Percentiles rank a stretch among this genome's conserved stretches.
phyloP scores from a whole-genome alignment of 2,113 vertebrate species.

The Trichomycterus rosablanca region DNA sequence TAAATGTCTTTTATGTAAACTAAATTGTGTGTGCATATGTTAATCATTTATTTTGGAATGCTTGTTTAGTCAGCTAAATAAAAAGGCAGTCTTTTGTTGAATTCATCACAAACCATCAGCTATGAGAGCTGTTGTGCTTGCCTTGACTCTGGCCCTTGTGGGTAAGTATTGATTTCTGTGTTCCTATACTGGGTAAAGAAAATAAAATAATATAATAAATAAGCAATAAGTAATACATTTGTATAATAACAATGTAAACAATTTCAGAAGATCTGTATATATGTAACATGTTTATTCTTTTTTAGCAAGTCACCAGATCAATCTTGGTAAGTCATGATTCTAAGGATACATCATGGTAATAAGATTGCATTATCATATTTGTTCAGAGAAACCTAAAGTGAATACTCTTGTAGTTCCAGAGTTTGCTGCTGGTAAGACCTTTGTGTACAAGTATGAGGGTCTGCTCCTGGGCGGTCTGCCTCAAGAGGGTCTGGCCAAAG shows the following conservation, averaged over 20 bases:
- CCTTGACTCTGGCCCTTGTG: slow-evolving; percentile 70
- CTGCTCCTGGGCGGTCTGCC: slow-evolving; percentile 65
- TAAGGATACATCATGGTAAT: background rate
- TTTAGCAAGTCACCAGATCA: slow-evolving; percentile 48
- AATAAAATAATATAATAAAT: background rate
- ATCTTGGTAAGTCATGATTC: slow-evolving; percentile 42
- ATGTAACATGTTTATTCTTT: background rate
- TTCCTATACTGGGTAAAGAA: background rate
- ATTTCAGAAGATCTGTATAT: background rate
- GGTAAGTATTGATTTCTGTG: slow-evolving; percentile 60
- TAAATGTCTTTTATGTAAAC: background rate
- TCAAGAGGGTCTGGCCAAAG: slow-evolving; percentile 64
- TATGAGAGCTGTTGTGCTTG: slow-evolving; percentile 76
- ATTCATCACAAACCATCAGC: slow-evolving; percentile 45
- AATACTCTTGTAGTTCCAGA: slow-evolving; percentile 58
- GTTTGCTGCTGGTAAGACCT: slow-evolving; percentile 60
- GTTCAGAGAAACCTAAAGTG: background rate
- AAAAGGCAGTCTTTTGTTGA: slow-evolving; percentile 39
- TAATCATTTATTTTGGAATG: slow-evolving; percentile 18
- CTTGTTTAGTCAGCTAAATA: slow-evolving; percentile 36
- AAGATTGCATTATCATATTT: background rate
- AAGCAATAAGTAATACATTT: background rate
- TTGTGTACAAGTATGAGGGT: slow-evolving; percentile 71
- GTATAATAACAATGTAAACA: background rate
- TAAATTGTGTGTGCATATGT: background rate